A percentile compares a stretch with the other conserved stretches of the same genome.
Conservation (phyloP, 2,113 vertebrate genomes). For the Panthera tigris region DNA sequence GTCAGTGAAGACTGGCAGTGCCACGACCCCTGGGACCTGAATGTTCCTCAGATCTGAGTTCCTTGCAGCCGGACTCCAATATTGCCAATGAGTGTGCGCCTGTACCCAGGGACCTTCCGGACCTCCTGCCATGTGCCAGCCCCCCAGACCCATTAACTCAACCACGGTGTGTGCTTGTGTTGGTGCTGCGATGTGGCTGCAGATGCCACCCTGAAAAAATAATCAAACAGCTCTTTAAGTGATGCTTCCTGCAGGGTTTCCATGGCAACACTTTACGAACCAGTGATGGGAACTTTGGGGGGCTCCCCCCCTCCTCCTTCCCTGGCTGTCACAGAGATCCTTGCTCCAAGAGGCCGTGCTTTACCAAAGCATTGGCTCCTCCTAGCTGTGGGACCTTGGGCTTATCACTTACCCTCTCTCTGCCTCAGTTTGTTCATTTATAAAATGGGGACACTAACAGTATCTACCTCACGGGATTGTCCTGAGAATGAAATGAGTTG, state of each 20-base stretch:
- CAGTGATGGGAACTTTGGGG: slow-evolving; percentile 42
- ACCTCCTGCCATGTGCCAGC: background rate
- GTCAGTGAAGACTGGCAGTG: background rate
- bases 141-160: slow-evolving; percentile 20
- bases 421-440: background rate
- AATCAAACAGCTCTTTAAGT: slow-evolving; percentile 74
- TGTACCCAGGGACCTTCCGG: background rate
- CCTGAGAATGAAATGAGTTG: background rate
- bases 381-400: background rate
- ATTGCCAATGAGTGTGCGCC: background rate
- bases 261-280: slow-evolving; percentile 78
- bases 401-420: background rate
- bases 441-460: background rate
- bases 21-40: accelerated
- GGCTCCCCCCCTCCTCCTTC: background rate
- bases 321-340: background rate
- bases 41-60: background rate
- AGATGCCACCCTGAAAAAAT: slow-evolving; percentile 48
- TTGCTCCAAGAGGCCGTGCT: background rate
- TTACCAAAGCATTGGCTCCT: background rate
- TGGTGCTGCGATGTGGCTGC: background rate
- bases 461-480: background rate
- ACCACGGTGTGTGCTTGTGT: background rate
- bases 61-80: background rate
- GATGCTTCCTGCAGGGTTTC: slow-evolving; percentile 75